A percentile compares a stretch with the other conserved stretches of the same genome.
phyloP scores from a whole-genome alignment of 2,113 vertebrate genomes.

The Nerophis lumbriciformis region DNA sequence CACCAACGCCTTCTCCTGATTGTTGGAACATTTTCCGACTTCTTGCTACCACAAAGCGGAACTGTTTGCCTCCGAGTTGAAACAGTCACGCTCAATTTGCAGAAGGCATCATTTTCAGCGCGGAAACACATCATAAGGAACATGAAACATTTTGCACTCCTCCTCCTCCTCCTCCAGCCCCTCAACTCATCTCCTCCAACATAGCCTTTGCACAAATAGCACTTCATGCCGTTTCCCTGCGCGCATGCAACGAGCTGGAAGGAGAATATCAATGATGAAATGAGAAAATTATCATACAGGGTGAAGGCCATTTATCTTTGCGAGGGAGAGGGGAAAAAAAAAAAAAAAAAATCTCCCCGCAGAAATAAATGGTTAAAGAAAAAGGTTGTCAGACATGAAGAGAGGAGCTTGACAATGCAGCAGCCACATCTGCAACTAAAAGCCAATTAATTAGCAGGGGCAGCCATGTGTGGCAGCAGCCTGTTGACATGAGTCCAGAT shows the following conservation, averaged over 20 bases:
- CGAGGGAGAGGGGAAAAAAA: not conserved
- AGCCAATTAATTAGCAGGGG: constrained; percentile 77
- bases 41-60: constrained; percentile 47
- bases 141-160: constrained; percentile 50
- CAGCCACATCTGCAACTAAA: constrained; percentile 72
- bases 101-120: constrained; percentile 41
- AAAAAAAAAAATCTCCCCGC: not conserved
- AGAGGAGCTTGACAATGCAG: constrained; percentile 66
- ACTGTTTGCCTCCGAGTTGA: constrained; percentile 58
- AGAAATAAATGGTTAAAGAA: constrained; percentile 50
- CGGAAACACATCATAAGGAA: constrained; percentile 48
- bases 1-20: constrained; percentile 30
- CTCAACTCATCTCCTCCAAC: constrained; percentile 50
- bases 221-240: constrained; percentile 57
- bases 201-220: constrained; percentile 58
- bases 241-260: constrained; percentile 38
- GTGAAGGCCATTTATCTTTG: constrained; percentile 8
- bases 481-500: constrained; percentile 76
- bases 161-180: constrained; percentile 14
- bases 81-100: constrained; percentile 53
- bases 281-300: constrained; percentile 36
- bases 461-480: constrained; percentile 74
- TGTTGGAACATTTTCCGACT: constrained; percentile 48
- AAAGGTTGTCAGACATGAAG: constrained; percentile 51
- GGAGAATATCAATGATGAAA: constrained; percentile 47